A percentile compares a stretch with the other conserved stretches of the same genome.
These are phyloP conservation scores for Tiliacea aurago DNA, from an alignment of 2,888 invertebrate genomes.

Conservation along the genomic window DNA sequence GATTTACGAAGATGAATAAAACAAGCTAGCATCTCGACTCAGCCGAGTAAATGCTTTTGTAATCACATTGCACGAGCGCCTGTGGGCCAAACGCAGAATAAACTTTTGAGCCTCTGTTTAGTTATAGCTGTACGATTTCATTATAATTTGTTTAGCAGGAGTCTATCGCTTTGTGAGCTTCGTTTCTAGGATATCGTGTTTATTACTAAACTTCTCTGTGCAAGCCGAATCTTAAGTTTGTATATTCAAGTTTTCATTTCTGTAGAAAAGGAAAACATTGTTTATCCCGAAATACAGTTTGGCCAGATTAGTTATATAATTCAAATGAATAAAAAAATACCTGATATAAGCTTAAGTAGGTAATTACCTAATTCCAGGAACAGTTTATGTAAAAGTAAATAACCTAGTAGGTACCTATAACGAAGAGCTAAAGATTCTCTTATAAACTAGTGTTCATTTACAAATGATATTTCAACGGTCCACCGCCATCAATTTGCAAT, in stretches of 20 bases:
- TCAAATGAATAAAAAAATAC: neutral
- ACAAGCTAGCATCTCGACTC: conserved; percentile 81
- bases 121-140: conserved; percentile 54
- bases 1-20: conserved; percentile 86
- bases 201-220: conserved; percentile 46
- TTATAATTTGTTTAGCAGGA: conserved; percentile 61
- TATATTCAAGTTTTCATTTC: neutral
- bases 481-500: conserved; percentile 62
- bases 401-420: neutral
- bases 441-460: conserved; percentile 26
- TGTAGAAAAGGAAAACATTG: neutral
- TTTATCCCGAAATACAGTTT: neutral
- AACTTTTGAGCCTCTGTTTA: conserved; percentile 69
- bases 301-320: neutral
- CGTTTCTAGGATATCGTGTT: conserved; percentile 40
- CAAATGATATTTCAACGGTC: conserved; percentile 43
- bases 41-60: conserved; percentile 81
- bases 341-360: neutral
- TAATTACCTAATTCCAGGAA: neutral
- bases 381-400: neutral
- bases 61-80: conserved; percentile 79
- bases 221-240: conserved; percentile 24
- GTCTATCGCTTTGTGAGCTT: conserved; percentile 50
- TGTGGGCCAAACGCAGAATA: conserved; percentile 71
- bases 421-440: neutral